Conservation (phyloP, 2,888 invertebrate genomes). For the Octodonta nipae region DNA sequence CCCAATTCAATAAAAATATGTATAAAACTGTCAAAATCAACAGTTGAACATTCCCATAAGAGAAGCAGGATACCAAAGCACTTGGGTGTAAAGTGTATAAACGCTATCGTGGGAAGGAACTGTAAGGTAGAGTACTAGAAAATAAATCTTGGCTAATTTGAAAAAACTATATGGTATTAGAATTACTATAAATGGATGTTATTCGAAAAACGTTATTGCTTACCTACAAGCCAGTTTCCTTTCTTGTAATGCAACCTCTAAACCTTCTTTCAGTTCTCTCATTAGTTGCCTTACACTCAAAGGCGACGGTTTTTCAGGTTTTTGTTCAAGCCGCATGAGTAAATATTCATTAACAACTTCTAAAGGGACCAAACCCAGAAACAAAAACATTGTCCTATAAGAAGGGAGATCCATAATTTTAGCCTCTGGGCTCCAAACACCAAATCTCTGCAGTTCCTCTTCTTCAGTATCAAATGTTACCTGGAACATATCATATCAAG, state of each 20-base stretch:
- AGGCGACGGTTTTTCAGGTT: constrained; percentile 70
- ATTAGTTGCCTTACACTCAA: constrained; percentile 70
- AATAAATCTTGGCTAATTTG: too few species aligned
- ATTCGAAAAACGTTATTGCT: background rate
- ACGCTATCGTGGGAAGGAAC: too few species aligned
- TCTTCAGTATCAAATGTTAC: constrained; percentile 30
- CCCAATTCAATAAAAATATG: too few species aligned
- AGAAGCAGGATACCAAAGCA: too few species aligned
- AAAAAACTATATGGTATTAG: too few species aligned
- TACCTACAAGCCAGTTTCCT: constrained; percentile 44
- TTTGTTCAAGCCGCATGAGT: constrained; percentile 67
- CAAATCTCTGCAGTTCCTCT: constrained; percentile 48
- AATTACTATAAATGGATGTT: too few species aligned
- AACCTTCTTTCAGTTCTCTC: constrained; percentile 72
- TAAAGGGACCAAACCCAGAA: constrained; percentile 71
- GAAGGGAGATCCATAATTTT: constrained; percentile 68
- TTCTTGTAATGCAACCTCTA: constrained; percentile 70
- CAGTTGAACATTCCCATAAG: too few species aligned
- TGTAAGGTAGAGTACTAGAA: too few species aligned
- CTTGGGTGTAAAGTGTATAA: too few species aligned
- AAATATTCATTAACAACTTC: constrained; percentile 90
- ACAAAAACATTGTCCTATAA: constrained; percentile 72
- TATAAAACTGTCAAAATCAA: too few species aligned
- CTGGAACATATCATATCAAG: constrained; percentile 6
- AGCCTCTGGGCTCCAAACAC: constrained; percentile 66